Percentiles rank a stretch among this genome's conserved stretches.
Conservation (phyloP, 2,113 vertebrate species). For the Sciurus niger region DNA sequence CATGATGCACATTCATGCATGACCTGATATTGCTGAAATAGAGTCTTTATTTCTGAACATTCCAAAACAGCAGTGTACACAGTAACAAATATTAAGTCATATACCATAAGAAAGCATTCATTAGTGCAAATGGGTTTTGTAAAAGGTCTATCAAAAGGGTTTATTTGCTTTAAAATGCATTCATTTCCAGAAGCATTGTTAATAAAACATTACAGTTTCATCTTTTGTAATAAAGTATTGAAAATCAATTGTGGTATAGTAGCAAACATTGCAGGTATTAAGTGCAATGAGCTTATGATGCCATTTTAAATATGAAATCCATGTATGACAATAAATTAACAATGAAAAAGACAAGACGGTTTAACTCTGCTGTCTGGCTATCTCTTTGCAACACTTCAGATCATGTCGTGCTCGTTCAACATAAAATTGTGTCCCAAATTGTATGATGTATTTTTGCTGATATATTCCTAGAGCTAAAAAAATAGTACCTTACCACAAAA, state of each 20-base stretch:
- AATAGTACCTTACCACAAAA: conserved; percentile 90
- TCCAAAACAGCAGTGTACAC: conserved; percentile 92
- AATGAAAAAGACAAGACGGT: conserved; percentile 86
- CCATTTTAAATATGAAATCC: conserved; percentile 87
- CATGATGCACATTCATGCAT: conserved; percentile 72
- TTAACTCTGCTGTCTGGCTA: conserved; percentile 83
- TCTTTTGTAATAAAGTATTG: conserved; percentile 90
- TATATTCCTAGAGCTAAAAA: conserved; percentile 88
- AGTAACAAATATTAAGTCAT: conserved; percentile 91
- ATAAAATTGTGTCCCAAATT: conserved; percentile 85
- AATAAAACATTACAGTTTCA: conserved; percentile 91
- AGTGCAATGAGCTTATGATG: conserved; percentile 86
- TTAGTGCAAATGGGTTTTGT: conserved; percentile 93
- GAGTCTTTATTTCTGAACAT: conserved; percentile 93
- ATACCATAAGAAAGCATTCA: conserved; percentile 92
- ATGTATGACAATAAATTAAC: conserved; percentile 89
- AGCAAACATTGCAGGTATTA: conserved; percentile 87
- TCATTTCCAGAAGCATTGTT: conserved; percentile 90
- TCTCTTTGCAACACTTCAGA: conserved; percentile 85
- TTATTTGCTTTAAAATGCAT: conserved; percentile 91
- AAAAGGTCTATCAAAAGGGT: conserved; percentile 93
- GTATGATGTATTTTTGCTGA: conserved; percentile 81
- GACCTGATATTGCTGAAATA: conserved; percentile 91
- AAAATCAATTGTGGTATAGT: conserved; percentile 84
- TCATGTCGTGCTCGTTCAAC: conserved; percentile 88